A percentile compares a stretch with the other conserved stretches of the same genome.
Conservation (phyloP, 1,140 invertebrate species). For the Mactra quadrangularis region DNA sequence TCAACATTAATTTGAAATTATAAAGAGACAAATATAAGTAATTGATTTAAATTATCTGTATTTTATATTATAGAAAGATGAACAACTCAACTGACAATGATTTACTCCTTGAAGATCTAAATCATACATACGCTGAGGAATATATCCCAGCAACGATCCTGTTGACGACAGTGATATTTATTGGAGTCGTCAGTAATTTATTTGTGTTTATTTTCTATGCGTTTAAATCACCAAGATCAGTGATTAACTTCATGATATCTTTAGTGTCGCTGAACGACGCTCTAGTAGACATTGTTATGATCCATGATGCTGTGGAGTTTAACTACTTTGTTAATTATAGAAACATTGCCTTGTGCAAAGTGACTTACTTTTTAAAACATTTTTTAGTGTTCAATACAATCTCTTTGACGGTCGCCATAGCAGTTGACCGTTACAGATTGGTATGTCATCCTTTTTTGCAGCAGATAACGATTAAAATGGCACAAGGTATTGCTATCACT, state of each 20-base stretch:
- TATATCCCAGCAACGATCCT: neutral
- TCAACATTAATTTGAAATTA: no score
- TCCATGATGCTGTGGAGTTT: neutral
- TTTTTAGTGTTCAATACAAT: neutral
- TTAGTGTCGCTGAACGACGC: neutral
- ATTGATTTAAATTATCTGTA: no score
- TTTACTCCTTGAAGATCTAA: neutral
- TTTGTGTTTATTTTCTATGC: neutral
- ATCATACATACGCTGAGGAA: neutral
- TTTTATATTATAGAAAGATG: no score
- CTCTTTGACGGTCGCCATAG: neutral
- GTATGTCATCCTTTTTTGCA: neutral
- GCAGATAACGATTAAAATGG: neutral
- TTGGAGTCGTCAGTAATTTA: neutral
- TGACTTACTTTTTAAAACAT: slow-evolving; percentile 2
- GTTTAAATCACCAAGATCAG: neutral
- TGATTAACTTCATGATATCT: neutral
- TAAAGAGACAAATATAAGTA: no score
- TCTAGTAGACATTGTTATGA: neutral
- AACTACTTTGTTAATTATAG: slow-evolving; percentile 3
- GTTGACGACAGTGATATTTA: neutral
- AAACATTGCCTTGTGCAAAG: neutral
- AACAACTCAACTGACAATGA: no score
- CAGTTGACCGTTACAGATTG: neutral
- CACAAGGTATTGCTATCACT: neutral